Base-by-base conservation (phyloP, 2,113 vertebrate genomes). In the Anolis carolinensis region DNA sequence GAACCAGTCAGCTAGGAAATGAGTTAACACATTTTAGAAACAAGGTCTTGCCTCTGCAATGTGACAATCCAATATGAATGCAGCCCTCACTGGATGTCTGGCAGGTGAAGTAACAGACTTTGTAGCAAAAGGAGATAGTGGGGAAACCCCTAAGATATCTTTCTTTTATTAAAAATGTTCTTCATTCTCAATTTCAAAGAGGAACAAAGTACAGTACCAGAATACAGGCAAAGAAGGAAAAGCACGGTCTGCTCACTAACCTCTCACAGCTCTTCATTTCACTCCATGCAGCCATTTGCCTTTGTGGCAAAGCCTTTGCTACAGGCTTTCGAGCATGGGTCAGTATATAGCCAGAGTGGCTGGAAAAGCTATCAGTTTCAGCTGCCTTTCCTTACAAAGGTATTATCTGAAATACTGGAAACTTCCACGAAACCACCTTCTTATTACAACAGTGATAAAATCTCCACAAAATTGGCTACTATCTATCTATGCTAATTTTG, bases 211-310 rank as follows among this genome's bases (percentile, higher is more conserved):
- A 30, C 59, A 79, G 32, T 27, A 23, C 84, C 4, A 1, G n/a
- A 4, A 0, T 13, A 55, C 68, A 75, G 62, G n/a, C 78, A 50
- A 52, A 32, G n/a, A 39, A 14, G 36, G 32, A 78, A 34, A 55
- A 50, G n/a, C 36, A 21, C 62, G 71, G 63, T 74, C 80, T n/a
- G 90, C 74, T 77, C 81, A 63, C 81, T 89, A 92, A 89, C 90
- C 87, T 87, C 72, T 81, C 13, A n/a, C 25, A 48, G 55, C 76
- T 48, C 55, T 27, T 48, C 14, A 2, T 59, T 73, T 75, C 59
- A 74, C 80, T 55, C 14, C 50, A n/a, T 83, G 90, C 94, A 92
- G 93, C 90, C 94, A 91, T 93, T 90, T 39, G 93, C 92, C 91
- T 93, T 94, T 95, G 94, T 93, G 91, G 85, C 87, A 83, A 75